Evolutionary conservation across 1,140 invertebrate genomes (phyloP).

Genomic region (Helicoverpa armigera): DNA sequence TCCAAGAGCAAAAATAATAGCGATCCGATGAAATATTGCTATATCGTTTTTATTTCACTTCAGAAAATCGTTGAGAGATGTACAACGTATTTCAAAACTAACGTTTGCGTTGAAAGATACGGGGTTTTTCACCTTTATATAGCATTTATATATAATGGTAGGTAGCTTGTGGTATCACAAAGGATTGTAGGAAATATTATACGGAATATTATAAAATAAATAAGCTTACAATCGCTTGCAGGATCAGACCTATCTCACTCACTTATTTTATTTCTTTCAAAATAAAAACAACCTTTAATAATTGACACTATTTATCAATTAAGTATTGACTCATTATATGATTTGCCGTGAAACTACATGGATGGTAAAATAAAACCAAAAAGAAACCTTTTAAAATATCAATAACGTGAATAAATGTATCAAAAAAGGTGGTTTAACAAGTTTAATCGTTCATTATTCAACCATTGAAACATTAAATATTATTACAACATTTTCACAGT

Average conservation of each 20-base stretch:
- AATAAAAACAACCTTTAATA: too few relatives aligned
- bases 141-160: too few relatives aligned
- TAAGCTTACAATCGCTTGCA: too few relatives aligned
- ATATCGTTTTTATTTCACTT: not conserved
- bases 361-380: too few relatives aligned
- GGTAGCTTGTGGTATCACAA: too few relatives aligned
- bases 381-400: not conserved
- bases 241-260: too few relatives aligned
- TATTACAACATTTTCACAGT: not conserved
- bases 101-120: not conserved
- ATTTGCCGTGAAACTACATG: too few relatives aligned
- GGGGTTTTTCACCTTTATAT: not conserved
- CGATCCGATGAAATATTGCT: not conserved
- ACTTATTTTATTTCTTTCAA: too few relatives aligned
- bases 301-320: too few relatives aligned
- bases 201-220: too few relatives aligned
- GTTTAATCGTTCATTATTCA: not conserved
- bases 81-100: conserved; percentile 1
- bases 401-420: not conserved
- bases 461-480: not conserved
- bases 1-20: not conserved
- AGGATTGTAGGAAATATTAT: too few relatives aligned
- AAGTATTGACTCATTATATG: too few relatives aligned
- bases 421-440: not conserved
- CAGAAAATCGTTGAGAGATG: not conserved